phyloP scores from a whole-genome alignment of 2,888 invertebrate genomes.

The Ischnura elegans region DNA sequence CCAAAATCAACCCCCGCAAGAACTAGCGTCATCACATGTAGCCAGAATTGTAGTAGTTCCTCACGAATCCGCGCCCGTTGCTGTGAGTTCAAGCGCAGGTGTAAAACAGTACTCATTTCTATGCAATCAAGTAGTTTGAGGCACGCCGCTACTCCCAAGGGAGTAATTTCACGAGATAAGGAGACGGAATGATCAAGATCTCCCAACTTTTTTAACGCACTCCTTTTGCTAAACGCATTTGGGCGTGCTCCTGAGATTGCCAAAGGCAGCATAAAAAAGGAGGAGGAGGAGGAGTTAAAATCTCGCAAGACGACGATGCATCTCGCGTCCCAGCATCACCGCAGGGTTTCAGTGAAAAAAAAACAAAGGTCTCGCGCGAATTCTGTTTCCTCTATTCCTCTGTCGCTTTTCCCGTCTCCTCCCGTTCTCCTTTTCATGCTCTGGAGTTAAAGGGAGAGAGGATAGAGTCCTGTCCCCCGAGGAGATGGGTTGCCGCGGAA shows the following conservation, averaged over 20 bases:
- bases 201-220: slow-evolving; percentile 13
- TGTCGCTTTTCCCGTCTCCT: neutral
- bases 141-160: neutral
- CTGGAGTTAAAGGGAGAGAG: too few species aligned
- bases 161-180: too few species aligned
- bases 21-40: too few species aligned
- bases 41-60: too few species aligned
- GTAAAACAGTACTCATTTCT: too few species aligned
- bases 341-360: neutral
- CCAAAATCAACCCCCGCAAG: too few species aligned
- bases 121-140: too few species aligned
- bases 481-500: neutral
- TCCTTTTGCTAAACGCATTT: neutral
- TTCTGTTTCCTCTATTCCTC: neutral
- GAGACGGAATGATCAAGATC: neutral
- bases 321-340: neutral
- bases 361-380: neutral
- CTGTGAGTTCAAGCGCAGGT: too few species aligned
- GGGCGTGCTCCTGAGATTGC: neutral
- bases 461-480: neutral
- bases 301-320: neutral
- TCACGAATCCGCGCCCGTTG: too few species aligned
- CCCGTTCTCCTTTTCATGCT: neutral
- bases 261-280: neutral
- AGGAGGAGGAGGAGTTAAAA: neutral